phyloP scores from a whole-genome alignment of 2,888 invertebrate genomes.

The Drosophila longiperda region DNA sequence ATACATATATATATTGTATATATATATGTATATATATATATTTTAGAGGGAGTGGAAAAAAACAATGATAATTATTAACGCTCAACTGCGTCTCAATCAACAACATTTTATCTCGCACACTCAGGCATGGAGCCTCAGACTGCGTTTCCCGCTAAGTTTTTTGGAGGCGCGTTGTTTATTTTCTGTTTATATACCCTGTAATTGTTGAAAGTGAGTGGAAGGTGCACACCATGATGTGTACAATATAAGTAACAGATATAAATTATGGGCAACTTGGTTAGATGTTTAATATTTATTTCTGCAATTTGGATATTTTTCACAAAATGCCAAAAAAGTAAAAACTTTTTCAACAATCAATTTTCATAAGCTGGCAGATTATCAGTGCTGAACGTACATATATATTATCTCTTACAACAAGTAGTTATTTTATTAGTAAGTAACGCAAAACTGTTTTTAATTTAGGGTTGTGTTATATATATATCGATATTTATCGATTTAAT shows the following conservation, averaged over 20 bases:
- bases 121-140: conserved; percentile 38
- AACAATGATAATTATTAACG: conserved; percentile 74
- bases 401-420: too few species aligned
- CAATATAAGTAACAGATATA: not conserved
- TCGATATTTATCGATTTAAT: not conserved
- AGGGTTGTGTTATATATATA: not conserved
- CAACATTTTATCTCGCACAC: conserved; percentile 72
- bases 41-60: conserved; percentile 13
- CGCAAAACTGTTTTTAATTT: not conserved
- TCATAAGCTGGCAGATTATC: not conserved
- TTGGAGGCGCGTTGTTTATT: conserved; percentile 13
- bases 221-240: not conserved
- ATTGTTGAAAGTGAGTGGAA: not conserved
- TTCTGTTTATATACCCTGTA: conserved; percentile 19
- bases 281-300: too few species aligned
- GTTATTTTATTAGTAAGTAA: too few species aligned
- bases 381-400: too few species aligned
- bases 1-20: conserved; percentile 6
- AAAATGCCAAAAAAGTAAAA: not conserved
- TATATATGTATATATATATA: conserved; percentile 7
- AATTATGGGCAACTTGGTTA: not conserved
- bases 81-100: conserved; percentile 77
- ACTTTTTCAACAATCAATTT: not conserved
- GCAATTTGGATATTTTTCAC: not conserved
- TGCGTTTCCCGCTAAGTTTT: not conserved